Conservation (phyloP, 2,888 invertebrate genomes). For the Phyllotreta striolata region DNA sequence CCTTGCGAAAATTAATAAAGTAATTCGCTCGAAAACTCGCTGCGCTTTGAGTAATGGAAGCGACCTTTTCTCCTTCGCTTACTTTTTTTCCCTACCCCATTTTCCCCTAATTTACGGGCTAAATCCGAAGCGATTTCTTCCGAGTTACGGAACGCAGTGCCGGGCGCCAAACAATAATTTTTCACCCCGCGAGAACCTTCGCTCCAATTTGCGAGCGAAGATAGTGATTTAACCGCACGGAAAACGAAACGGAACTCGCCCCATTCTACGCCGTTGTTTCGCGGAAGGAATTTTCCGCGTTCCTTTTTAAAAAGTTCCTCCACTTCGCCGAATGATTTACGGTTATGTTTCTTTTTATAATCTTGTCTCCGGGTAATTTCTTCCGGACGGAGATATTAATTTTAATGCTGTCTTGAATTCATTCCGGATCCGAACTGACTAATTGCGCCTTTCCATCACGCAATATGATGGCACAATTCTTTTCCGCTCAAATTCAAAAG, state of each 20-base stretch:
- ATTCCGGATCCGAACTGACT: slow-evolving; percentile 28
- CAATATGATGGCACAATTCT: no score
- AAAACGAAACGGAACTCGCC: neutral
- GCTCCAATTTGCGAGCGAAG: no score
- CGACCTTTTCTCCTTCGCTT: slow-evolving; percentile 28
- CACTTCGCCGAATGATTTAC: slow-evolving; percentile 44
- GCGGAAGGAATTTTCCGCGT: slow-evolving; percentile 35
- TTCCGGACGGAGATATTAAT: slow-evolving; percentile 39
- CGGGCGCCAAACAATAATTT: no score
- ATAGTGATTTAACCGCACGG: neutral
- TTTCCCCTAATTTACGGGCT: slow-evolving; percentile 22
- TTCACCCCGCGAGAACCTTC: no score
- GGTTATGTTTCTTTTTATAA: slow-evolving; percentile 48
- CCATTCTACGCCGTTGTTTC: neutral
- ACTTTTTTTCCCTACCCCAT: slow-evolving; percentile 14
- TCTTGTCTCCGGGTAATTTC: slow-evolving; percentile 43
- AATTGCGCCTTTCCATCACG: slow-evolving; percentile 1
- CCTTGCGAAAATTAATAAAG: slow-evolving; percentile 51
- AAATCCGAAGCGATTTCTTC: neutral
- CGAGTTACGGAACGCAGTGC: no score
- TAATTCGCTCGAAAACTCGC: slow-evolving; percentile 49
- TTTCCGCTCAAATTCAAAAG: no score
- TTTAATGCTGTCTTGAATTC: slow-evolving; percentile 40
- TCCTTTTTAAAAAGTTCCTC: slow-evolving; percentile 42
- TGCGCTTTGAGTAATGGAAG: slow-evolving; percentile 51